Conservation (phyloP, 2,888 invertebrate genomes). For the Choreutis nemorana region DNA sequence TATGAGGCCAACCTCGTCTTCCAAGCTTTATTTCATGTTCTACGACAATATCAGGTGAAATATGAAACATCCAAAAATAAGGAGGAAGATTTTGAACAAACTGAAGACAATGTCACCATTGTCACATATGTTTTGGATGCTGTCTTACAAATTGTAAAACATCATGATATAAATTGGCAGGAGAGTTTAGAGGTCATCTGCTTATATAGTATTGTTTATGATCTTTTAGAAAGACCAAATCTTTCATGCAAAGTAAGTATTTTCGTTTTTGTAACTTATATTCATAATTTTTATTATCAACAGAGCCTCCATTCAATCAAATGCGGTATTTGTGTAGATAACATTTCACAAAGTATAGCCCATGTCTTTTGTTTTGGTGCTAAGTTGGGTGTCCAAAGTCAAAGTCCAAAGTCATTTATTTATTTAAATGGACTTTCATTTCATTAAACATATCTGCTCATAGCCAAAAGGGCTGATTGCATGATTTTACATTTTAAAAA, state of each 20-base stretch:
- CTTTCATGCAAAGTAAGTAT: slow-evolving; percentile 45
- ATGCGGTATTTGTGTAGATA: too few relatives aligned
- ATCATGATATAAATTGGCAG: slow-evolving; percentile 78
- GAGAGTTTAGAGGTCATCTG: slow-evolving; percentile 80
- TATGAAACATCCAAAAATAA: slow-evolving; percentile 20
- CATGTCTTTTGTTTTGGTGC: too few relatives aligned
- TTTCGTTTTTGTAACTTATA: too few relatives aligned
- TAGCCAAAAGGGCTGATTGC: too few relatives aligned
- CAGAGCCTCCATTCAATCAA: too few relatives aligned
- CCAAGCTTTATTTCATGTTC: slow-evolving; percentile 68
- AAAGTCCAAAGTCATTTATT: too few relatives aligned
- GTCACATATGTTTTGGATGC: slow-evolving; percentile 73
- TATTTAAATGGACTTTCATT: too few relatives aligned
- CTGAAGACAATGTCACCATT: slow-evolving; percentile 43
- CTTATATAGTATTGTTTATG: slow-evolving; percentile 50
- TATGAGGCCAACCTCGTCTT: slow-evolving; percentile 71
- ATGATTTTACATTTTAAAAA: too few relatives aligned
- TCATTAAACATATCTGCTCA: too few relatives aligned
- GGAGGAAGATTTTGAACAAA: slow-evolving; percentile 25
- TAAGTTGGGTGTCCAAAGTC: too few relatives aligned
- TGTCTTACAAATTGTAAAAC: slow-evolving; percentile 69
- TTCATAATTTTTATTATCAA: too few relatives aligned
- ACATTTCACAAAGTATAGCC: too few relatives aligned
- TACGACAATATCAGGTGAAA: slow-evolving; percentile 61
- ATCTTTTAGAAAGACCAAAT: slow-evolving; percentile 40